Percentiles rank a stretch among this genome's conserved stretches.
These are phyloP conservation scores for western clawed frog (Xenopus tropicalis) DNA, from an alignment of 2,113 vertebrate species.

Conservation along the genomic window UCB_Xtro_10.0 CM004446.2:16806501-16807000, in stretches of 20 bases:
- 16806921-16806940: neutral
- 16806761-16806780: constrained; percentile 10
- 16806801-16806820: constrained; percentile 35
- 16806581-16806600: too few species aligned
- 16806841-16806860: constrained; percentile 16
- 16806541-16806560: too few species aligned
- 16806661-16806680: constrained; percentile 22
- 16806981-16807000: too few species aligned
- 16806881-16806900: constrained; percentile 13
- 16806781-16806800: constrained; percentile 24
- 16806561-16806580: too few species aligned
- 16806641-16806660: neutral
- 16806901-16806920: constrained; percentile 23
- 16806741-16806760: neutral
- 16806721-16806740: constrained; percentile 13
- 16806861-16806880: constrained; percentile 7
- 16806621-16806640: neutral
- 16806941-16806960: neutral
- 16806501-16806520: too few species aligned
- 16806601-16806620: neutral
- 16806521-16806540: too few species aligned
- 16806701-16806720: neutral
- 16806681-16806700: neutral
- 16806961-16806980: neutral
- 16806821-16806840: constrained; percentile 2